phyloP scores from a whole-genome alignment of 2,797 vertebrate genomes.

The Chromis chromis region DNA sequence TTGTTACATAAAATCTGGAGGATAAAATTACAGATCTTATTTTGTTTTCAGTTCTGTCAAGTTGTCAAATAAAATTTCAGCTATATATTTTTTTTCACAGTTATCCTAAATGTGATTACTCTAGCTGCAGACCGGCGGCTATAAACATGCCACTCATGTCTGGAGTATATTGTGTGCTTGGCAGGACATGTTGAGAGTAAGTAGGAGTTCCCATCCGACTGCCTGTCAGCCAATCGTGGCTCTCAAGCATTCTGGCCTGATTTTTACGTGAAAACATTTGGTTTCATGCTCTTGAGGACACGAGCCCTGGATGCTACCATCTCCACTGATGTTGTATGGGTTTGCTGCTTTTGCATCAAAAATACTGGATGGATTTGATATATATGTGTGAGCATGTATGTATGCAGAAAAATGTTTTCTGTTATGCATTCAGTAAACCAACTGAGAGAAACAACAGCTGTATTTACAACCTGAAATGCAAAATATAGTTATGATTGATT shows the following conservation, averaged over 20 bases:
- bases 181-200: slow-evolving; percentile 63
- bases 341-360: slow-evolving; percentile 2
- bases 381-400: background rate
- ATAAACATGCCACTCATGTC: slow-evolving; percentile 64
- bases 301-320: background rate
- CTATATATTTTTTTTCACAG: slow-evolving; percentile 38
- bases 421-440: background rate
- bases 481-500: slow-evolving; percentile 7
- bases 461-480: background rate
- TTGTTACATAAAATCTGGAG: slow-evolving; percentile 47
- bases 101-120: slow-evolving; percentile 55
- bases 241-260: slow-evolving; percentile 69
- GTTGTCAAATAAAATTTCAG: slow-evolving; percentile 47
- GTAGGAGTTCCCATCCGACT: slow-evolving; percentile 77
- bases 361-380: background rate
- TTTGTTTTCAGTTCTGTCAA: slow-evolving; percentile 45
- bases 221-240: slow-evolving; percentile 74
- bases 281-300: slow-evolving; percentile 39
- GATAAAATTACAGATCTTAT: slow-evolving; percentile 47
- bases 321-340: slow-evolving; percentile 7
- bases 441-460: background rate
- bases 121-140: slow-evolving; percentile 52
- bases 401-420: background rate
- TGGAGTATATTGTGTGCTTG: slow-evolving; percentile 60
- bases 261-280: slow-evolving; percentile 67